These are phyloP conservation scores for Bilobella aurantiaca DNA, from an alignment of 1,140 invertebrate species.

Conservation along the genomic window DNA sequence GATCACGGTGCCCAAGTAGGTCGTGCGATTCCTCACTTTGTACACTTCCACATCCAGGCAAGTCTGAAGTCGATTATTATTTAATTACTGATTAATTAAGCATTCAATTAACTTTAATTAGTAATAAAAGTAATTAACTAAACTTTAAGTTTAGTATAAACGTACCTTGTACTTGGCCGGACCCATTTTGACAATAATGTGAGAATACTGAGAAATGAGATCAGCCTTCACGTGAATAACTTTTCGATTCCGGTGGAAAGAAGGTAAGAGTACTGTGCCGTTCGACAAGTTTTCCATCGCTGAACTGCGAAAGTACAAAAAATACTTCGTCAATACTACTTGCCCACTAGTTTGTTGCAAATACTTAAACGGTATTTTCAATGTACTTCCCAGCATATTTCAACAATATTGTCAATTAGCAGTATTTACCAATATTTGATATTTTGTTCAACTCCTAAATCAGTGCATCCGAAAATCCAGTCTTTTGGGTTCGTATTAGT, in stretches of 20 bases:
- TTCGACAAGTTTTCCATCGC: constrained; percentile 15
- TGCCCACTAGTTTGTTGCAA: neutral
- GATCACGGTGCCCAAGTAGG: neutral
- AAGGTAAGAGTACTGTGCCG: constrained; percentile 14
- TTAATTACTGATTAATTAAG: neutral
- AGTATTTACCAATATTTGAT: constrained; percentile 23
- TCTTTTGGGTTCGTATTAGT: constrained; percentile 23
- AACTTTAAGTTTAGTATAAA: too few relatives aligned
- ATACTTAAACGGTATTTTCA: too few relatives aligned
- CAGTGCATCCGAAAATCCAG: constrained; percentile 30
- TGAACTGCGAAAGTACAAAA: constrained; percentile 19
- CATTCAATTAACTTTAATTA: neutral
- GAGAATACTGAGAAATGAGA: constrained; percentile 18
- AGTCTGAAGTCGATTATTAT: constrained; percentile 9
- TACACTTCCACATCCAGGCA: constrained; percentile 22
- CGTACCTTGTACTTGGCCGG: constrained; percentile 1
- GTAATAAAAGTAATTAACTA: too few relatives aligned
- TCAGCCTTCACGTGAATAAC: constrained; percentile 14
- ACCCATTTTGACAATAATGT: constrained; percentile 26
- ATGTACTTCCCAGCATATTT: too few relatives aligned
- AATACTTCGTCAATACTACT: too few relatives aligned
- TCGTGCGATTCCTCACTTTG: neutral
- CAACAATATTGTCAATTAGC: too few relatives aligned
- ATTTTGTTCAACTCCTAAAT: constrained; percentile 3
- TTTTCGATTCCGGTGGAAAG: constrained; percentile 13